phyloP scores from a whole-genome alignment of 1,140 invertebrate species.

The Trinorchestia longiramus region DNA sequence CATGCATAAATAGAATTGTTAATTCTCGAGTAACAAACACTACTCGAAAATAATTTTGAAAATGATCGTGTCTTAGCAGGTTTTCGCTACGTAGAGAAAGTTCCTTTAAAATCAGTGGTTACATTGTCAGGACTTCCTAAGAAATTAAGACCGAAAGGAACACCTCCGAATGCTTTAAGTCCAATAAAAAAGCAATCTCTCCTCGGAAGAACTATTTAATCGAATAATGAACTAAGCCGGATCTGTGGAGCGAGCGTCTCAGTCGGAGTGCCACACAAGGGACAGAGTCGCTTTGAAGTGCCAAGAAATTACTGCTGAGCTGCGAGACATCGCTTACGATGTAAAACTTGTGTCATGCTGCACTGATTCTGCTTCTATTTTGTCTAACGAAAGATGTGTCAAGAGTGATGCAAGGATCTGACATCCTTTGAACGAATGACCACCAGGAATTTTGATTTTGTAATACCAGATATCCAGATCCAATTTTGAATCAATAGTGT shows the following conservation, averaged over 20 bases:
- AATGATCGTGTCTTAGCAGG: not conserved
- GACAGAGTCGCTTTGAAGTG: not conserved
- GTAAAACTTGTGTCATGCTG: not conserved
- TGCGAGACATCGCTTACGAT: not conserved
- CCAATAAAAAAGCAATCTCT: conserved; percentile 38
- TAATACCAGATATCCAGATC: not conserved
- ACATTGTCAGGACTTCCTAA: not conserved
- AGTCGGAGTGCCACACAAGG: not conserved
- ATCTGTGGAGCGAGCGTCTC: not conserved
- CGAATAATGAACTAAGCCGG: conserved; percentile 51
- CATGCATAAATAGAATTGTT: not conserved
- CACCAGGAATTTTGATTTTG: not conserved
- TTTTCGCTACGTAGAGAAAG: not conserved
- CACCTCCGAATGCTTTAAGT: conserved; percentile 25
- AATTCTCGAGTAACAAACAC: not conserved
- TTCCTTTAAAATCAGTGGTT: not conserved
- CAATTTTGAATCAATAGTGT: not conserved
- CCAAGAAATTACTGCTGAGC: not conserved
- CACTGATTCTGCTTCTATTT: not conserved
- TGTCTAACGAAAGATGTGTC: not conserved
- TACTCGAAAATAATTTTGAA: not conserved
- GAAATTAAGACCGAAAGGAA: conserved; percentile 23
- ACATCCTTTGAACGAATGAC: not conserved
- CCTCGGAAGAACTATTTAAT: conserved; percentile 28
- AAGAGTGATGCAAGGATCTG: not conserved